Percentiles rank a stretch among this genome's conserved stretches.
These are phyloP conservation scores for Rhinolophus sinicus DNA, from an alignment of 2,113 vertebrate species.

Conservation along the genomic window DNA sequence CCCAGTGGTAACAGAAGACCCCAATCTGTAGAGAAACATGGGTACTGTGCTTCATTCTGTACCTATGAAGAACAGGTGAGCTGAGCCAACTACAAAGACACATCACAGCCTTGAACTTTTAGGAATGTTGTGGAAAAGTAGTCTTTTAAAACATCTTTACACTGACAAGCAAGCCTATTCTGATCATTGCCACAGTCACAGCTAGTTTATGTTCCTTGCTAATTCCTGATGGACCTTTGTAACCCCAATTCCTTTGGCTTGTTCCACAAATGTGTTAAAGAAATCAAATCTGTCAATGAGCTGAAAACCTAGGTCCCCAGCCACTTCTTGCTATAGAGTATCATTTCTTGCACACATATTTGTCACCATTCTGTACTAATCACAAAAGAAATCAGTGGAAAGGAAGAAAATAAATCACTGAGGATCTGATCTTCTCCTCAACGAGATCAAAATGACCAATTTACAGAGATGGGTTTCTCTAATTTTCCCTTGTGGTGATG, in stretches of 20 bases:
- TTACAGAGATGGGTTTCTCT: conserved; percentile 72
- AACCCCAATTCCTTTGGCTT: not conserved
- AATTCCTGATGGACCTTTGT: not conserved
- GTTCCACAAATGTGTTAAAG: not conserved
- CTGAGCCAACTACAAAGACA: not conserved
- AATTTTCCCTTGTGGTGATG: conserved; percentile 75
- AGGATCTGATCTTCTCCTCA: conserved; percentile 48
- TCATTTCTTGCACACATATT: not conserved
- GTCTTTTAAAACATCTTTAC: not conserved
- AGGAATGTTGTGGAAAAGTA: not conserved
- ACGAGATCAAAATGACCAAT: conserved; percentile 71
- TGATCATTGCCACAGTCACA: not conserved
- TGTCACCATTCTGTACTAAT: conserved; percentile 14
- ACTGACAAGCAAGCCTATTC: not conserved
- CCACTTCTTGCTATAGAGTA: not conserved
- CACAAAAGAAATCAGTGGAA: conserved; percentile 67
- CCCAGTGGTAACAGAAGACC: conserved; percentile 74
- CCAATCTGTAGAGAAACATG: conserved; percentile 65
- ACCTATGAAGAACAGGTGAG: not conserved
- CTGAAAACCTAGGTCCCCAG: not conserved
- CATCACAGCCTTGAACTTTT: not conserved
- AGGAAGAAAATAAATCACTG: conserved; percentile 61
- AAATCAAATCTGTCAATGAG: not conserved
- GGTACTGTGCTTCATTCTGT: not conserved
- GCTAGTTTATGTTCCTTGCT: not conserved